Evolutionary conservation across 1,140 invertebrate species (phyloP).

Genomic region (Sitobion miscanthi): DNA sequence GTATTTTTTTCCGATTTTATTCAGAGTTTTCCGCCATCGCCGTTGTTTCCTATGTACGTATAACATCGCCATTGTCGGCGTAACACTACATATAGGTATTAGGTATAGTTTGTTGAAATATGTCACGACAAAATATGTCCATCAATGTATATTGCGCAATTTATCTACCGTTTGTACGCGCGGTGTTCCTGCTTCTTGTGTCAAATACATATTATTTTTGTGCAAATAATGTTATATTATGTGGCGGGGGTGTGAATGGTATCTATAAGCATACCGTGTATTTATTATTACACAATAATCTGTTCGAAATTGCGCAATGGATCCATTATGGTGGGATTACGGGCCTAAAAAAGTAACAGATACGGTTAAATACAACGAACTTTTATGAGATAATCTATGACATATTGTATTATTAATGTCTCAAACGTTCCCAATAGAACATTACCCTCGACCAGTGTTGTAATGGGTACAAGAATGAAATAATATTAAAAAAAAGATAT

Average conservation of each 20-base stretch:
- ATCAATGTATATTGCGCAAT: constrained; percentile 17
- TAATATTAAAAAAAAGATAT: neutral
- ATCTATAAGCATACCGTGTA: neutral
- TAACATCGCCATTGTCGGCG: neutral
- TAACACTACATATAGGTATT: neutral
- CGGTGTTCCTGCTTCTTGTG: neutral
- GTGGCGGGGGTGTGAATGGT: neutral
- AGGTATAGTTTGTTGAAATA: neutral
- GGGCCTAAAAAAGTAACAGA: neutral
- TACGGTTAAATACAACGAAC: neutral
- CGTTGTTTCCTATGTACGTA: neutral
- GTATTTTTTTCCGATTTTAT: constrained; percentile 3
- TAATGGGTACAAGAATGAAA: neutral
- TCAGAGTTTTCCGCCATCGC: constrained; percentile 25
- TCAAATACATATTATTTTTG: constrained; percentile 6
- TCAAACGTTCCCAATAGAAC: neutral
- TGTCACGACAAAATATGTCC: neutral
- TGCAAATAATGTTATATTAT: neutral
- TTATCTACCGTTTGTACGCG: neutral
- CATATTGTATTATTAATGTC: neutral
- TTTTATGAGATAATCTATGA: neutral
- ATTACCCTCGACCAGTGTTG: neutral
- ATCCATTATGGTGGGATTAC: neutral
- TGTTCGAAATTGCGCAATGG: neutral
- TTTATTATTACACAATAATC: constrained; percentile 10